phyloP scores from a whole-genome alignment of 2,797 vertebrate species.

The Heteromormyrus szaboi region DNA sequence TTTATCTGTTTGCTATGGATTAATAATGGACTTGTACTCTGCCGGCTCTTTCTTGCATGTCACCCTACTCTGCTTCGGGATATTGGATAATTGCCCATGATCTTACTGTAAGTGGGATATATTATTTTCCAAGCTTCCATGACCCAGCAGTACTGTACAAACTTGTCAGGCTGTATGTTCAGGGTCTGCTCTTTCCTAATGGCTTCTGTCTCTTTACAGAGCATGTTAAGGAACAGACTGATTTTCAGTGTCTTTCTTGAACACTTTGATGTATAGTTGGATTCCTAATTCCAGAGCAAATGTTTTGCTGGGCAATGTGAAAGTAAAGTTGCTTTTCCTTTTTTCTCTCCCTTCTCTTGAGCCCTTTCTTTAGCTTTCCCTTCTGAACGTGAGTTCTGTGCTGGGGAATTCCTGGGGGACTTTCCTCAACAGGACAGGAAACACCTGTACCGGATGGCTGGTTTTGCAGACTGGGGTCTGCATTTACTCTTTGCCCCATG shows the following conservation, averaged over 20 bases:
- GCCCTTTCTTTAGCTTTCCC: neutral
- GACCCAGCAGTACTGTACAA: neutral
- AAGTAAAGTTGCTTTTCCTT: neutral
- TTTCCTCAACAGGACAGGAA: neutral
- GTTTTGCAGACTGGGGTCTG: slow-evolving; percentile 1
- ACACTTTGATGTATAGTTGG: neutral
- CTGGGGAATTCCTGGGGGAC: neutral
- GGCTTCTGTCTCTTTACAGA: neutral
- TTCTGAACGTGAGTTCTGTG: neutral
- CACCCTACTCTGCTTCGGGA: neutral
- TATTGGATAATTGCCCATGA: neutral
- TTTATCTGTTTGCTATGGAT: neutral
- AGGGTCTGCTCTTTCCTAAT: neutral
- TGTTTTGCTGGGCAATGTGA: neutral
- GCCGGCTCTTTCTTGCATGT: neutral
- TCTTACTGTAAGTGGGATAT: neutral
- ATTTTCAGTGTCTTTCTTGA: neutral
- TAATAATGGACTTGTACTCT: neutral
- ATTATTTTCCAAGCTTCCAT: neutral
- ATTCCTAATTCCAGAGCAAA: neutral
- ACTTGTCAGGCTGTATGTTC: neutral
- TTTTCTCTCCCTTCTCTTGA: neutral
- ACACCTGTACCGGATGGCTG: slow-evolving; percentile 3
- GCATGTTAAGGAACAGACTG: neutral
- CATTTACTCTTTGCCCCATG: neutral